Conservation (phyloP, 2,888 invertebrate genomes). For the Ochropacha duplaris region DNA sequence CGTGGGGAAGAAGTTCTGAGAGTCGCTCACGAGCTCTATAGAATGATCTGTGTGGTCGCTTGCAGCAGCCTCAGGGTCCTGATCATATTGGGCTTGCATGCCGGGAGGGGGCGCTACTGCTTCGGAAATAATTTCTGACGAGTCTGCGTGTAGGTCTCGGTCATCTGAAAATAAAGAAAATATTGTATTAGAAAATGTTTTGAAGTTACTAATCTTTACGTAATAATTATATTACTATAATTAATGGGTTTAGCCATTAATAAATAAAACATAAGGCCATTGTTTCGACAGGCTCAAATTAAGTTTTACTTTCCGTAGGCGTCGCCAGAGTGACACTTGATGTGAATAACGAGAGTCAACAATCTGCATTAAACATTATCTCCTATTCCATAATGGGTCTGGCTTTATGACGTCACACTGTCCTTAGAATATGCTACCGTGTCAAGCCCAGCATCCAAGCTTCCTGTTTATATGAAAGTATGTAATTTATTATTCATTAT, state of each 20-base stretch:
- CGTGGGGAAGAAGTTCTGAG: constrained; percentile 90
- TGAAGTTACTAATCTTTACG: no score
- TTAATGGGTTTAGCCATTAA: constrained; percentile 21
- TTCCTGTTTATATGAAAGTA: constrained; percentile 49
- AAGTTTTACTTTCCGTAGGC: constrained; percentile 35
- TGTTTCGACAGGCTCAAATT: constrained; percentile 39
- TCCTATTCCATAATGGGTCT: constrained; percentile 18
- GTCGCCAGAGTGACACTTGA: constrained; percentile 22
- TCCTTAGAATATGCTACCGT: constrained; percentile 37
- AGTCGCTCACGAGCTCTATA: constrained; percentile 79
- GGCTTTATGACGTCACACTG: constrained; percentile 31
- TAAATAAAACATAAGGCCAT: constrained; percentile 39
- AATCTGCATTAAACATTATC: constrained; percentile 13
- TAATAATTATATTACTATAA: neutral
- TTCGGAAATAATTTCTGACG: constrained; percentile 75
- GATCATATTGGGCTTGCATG: constrained; percentile 30
- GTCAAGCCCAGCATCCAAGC: constrained; percentile 20
- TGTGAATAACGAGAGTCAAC: constrained; percentile 19
- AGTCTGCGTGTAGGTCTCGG: constrained; percentile 69
- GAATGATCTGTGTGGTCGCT: constrained; percentile 72
- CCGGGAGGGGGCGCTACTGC: constrained; percentile 67
- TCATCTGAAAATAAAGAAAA: constrained; percentile 65
- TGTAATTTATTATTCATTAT: constrained; percentile 9
- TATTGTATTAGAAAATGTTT: constrained; percentile 7
- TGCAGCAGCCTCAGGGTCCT: constrained; percentile 49